Conservation (phyloP, 2,797 vertebrate genomes). For the Bovichtus diacanthus region DNA sequence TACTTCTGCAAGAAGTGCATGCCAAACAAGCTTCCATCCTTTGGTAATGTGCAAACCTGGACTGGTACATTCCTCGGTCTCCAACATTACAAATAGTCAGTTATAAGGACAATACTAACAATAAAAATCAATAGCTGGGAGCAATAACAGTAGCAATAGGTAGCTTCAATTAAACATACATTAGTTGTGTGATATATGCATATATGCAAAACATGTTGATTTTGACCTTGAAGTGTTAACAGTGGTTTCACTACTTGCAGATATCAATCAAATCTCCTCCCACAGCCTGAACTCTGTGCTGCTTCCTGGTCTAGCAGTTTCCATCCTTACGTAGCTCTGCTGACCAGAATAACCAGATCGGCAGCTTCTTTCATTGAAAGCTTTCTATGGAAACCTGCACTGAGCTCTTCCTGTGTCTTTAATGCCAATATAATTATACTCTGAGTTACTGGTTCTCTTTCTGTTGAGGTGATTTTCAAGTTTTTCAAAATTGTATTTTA, state of each 20-base stretch:
- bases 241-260: background rate
- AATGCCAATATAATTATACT: background rate
- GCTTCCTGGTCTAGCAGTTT: background rate
- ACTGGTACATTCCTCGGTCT: background rate
- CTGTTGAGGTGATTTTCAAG: background rate
- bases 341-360: slow-evolving; percentile 42
- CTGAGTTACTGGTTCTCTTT: background rate
- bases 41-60: too few relatives aligned
- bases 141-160: too few relatives aligned
- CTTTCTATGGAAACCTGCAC: background rate
- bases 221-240: too few relatives aligned
- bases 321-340: background rate
- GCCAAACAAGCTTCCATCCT: too few relatives aligned
- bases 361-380: background rate
- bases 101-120: background rate
- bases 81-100: background rate
- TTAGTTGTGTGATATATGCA: background rate
- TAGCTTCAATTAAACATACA: too few relatives aligned
- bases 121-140: too few relatives aligned
- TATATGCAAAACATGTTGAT: background rate
- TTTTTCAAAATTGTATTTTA: background rate
- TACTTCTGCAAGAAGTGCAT: too few relatives aligned
- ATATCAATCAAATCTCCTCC: background rate
- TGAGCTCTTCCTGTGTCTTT: background rate
- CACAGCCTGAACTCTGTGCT: background rate